A percentile compares a stretch with the other conserved stretches of the same genome.
These are phyloP conservation scores for Ectropis crepuscularia DNA, from an alignment of 2,888 invertebrate species.

Conservation along the genomic window DNA sequence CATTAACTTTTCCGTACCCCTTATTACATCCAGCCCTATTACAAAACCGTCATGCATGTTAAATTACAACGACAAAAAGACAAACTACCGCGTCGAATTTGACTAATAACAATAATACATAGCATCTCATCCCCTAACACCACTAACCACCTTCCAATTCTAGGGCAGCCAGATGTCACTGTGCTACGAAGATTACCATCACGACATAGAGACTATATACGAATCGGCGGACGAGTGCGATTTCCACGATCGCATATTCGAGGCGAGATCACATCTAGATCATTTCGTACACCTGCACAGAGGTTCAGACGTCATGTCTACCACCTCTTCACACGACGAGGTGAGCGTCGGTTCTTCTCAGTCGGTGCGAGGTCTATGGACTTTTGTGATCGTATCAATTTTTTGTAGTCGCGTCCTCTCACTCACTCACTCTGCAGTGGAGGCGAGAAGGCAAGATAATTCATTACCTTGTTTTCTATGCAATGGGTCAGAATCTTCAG, in stretches of 20 bases:
- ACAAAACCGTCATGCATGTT: too few relatives aligned
- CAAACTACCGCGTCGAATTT: neutral
- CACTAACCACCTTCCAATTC: slow-evolving; percentile 51
- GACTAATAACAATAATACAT: neutral
- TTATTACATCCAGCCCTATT: too few relatives aligned
- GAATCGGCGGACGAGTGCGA: slow-evolving; percentile 66
- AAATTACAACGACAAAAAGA: neutral
- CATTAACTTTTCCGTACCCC: too few relatives aligned
- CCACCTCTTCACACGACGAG: slow-evolving; percentile 57
- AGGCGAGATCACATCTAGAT: slow-evolving; percentile 57
- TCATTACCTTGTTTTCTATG: too few relatives aligned
- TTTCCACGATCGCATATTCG: slow-evolving; percentile 45
- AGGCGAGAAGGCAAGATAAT: too few relatives aligned
- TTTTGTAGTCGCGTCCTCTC: too few relatives aligned
- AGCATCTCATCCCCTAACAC: slow-evolving; percentile 22
- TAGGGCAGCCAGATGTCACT: slow-evolving; percentile 45
- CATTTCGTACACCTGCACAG: slow-evolving; percentile 58
- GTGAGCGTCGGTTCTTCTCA: slow-evolving; percentile 40
- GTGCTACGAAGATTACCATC: slow-evolving; percentile 63
- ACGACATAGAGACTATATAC: slow-evolving; percentile 75
- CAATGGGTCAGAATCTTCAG: too few relatives aligned
- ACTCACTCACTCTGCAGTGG: too few relatives aligned
- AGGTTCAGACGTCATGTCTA: slow-evolving; percentile 53
- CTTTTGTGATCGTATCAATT: slow-evolving; percentile 18
- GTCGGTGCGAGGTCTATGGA: slow-evolving; percentile 6